Base-by-base conservation (phyloP, 2,888 invertebrate species). In the Deilephila elpenor region DNA sequence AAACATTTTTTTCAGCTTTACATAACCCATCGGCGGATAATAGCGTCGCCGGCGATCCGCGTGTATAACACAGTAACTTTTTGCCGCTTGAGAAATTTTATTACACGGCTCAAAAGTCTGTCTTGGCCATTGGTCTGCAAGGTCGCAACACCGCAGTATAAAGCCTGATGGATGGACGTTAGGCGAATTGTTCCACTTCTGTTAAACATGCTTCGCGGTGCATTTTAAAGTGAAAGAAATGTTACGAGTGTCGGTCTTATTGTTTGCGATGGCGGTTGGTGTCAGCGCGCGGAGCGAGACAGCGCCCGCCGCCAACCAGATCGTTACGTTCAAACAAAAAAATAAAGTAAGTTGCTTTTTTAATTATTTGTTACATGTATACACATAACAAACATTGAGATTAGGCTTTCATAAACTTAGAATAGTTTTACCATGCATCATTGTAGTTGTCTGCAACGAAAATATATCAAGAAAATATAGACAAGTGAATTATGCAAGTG, bases 241-340 rank as follows among this genome's bases (percentile, higher is more conserved):
- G 73, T 74, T 75, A 60, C 70, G 53, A 60, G 60, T 73, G 59
- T 32, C 74, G n/a, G 34, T 77, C 7, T 60, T 77, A 56, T 62
- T 81, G 75, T 71, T 73, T 44, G 70, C 74, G 60, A 75, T 73
- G 29, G 70, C 17, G 4, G 80, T 79, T 34, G 74, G 78, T 17
- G 82, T 81, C 5, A 79, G 77, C 19, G 59, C 75, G 29, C 78
- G 79, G 51, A 75, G 82, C 56, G 86, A 86, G 78, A 85, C 88
- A 0, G 87, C 86, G 79, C 84, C 86, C 0, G 86, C 86, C 0
- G 84, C 82, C 1, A 83, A 89, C 64, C 91, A 91, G 76, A 86
- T 90, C 5, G 76, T 90, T n/a, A 67, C 79, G 56, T 91, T 90
- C 73, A 88, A 87, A 62, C 79, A 87, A 64, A 87, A 83, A 73